Conservation (phyloP, 2,113 vertebrate species). For the Crotalus helleri region DNA sequence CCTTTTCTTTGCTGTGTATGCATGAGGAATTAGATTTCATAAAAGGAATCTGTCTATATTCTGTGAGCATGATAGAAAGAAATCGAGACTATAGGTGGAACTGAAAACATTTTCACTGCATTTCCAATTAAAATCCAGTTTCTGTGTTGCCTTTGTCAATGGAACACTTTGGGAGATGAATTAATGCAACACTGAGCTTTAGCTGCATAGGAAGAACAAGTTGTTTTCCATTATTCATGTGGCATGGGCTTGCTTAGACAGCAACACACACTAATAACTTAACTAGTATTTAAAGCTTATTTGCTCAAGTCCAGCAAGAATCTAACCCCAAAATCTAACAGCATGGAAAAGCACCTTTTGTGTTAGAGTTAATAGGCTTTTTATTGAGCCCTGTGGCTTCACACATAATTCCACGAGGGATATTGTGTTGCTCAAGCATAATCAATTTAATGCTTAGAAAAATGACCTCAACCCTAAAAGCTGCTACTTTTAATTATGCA, state of each 20-base stretch:
- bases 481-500: neutral
- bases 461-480: constrained; percentile 14
- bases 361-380: neutral
- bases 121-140: neutral
- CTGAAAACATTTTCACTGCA: neutral
- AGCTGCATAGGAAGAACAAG: neutral
- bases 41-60: neutral
- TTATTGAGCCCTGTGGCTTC: neutral
- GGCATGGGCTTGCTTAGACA: neutral
- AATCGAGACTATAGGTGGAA: neutral
- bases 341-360: neutral
- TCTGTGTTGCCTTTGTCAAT: neutral
- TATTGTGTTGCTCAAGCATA: constrained; percentile 6
- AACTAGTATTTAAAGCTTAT: neutral
- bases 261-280: neutral
- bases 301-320: neutral
- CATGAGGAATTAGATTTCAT: neutral
- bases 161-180: neutral
- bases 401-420: neutral
- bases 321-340: neutral
- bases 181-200: neutral
- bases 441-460: constrained; percentile 28
- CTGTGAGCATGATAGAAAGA: neutral
- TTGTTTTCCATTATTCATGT: neutral
- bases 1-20: neutral